Evolutionary conservation across 2,113 vertebrate genomes (phyloP).

Genomic region (Tenrec ecaudatus): DNA sequence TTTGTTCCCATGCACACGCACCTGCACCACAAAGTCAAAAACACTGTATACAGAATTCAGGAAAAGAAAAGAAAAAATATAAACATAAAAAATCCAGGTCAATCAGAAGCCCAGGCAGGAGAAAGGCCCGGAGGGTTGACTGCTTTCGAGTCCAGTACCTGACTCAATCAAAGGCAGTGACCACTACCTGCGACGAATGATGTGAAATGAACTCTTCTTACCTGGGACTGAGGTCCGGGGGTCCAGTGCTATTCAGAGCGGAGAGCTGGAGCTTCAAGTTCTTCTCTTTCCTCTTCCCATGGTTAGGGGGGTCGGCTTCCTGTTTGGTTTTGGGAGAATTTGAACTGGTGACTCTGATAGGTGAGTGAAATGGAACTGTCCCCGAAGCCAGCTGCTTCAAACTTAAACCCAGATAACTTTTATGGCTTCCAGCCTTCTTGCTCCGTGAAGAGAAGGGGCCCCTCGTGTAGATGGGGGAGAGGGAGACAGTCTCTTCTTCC

Average conservation of each 20-base stretch:
- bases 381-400: conserved; percentile 89
- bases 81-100: not conserved
- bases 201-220: conserved; percentile 65
- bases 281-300: conserved; percentile 86
- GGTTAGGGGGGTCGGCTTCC: conserved; percentile 83
- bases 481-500: conserved; percentile 84
- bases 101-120: not conserved
- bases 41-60: not conserved
- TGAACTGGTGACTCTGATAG: conserved; percentile 86
- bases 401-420: conserved; percentile 87
- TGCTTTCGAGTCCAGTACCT: not conserved
- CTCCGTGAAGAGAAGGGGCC: conserved; percentile 82
- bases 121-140: not conserved
- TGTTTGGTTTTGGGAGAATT: conserved; percentile 85
- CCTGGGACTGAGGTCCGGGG: conserved; percentile 90
- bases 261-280: conserved; percentile 87
- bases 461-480: conserved; percentile 87
- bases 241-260: conserved; percentile 80
- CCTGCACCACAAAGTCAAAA: not conserved
- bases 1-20: not conserved
- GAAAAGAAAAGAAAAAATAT: not conserved
- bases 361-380: conserved; percentile 88
- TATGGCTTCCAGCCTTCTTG: conserved; percentile 85
- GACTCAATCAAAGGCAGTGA: not conserved
- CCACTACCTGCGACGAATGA: not conserved